Conservation (phyloP, 2,888 invertebrate genomes). For the Deroplatys truncata region DNA sequence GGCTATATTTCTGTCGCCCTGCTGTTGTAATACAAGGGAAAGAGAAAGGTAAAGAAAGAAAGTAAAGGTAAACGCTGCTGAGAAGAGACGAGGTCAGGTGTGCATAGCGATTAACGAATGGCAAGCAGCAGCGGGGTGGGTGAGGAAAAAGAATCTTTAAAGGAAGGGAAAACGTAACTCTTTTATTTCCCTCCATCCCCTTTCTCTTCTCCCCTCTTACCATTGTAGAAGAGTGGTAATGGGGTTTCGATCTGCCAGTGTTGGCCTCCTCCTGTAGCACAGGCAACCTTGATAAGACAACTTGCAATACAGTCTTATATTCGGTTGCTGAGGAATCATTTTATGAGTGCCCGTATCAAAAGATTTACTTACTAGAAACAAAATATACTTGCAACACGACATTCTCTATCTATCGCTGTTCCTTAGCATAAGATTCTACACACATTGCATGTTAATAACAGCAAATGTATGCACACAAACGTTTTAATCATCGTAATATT, state of each 20-base stretch:
- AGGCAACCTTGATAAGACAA: neutral
- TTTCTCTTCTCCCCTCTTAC: neutral
- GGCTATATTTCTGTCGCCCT: neutral
- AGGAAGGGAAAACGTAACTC: neutral
- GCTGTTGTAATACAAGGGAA: neutral
- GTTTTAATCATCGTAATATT: too few species aligned
- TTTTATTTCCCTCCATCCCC: neutral
- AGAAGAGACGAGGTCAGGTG: neutral
- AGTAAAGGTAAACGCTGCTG: neutral
- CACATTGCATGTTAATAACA: too few species aligned
- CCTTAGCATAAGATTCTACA: too few species aligned
- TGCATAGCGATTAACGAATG: neutral
- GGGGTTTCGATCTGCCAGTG: neutral
- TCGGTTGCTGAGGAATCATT: too few species aligned
- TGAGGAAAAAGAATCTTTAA: neutral
- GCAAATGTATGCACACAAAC: too few species aligned
- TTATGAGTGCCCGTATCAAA: too few species aligned
- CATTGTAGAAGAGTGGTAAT: neutral
- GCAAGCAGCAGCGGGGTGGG: neutral
- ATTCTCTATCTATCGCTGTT: too few species aligned
- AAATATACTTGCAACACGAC: too few species aligned
- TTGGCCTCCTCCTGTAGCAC: neutral
- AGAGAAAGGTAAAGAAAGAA: neutral
- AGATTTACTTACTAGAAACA: too few species aligned
- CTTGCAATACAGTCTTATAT: neutral